These are phyloP conservation scores for Dilophus febrilis DNA, from an alignment of 2,888 invertebrate species.

Conservation along the genomic window DNA sequence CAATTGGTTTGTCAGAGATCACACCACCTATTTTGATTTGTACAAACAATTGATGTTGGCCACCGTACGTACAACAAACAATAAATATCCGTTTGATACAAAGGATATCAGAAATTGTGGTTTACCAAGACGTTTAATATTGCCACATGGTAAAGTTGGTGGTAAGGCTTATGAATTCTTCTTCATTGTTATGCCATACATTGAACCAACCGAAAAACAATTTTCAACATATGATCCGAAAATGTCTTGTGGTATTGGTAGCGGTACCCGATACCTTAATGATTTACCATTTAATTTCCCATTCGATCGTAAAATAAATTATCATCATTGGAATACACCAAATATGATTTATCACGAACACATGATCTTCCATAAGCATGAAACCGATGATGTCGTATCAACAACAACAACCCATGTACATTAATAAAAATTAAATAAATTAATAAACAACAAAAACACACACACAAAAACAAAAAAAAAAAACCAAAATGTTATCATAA, in stretches of 20 bases:
- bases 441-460: no score
- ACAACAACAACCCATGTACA: no score
- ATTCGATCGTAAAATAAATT: constrained; percentile 48
- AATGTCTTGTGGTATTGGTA: constrained; percentile 35
- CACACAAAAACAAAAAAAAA: no score
- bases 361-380: constrained; percentile 46
- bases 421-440: no score
- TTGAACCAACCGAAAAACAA: constrained; percentile 28
- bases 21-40: constrained; percentile 29
- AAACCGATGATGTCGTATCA: constrained; percentile 19
- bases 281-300: constrained; percentile 53
- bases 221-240: constrained; percentile 32
- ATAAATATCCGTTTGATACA: constrained; percentile 32
- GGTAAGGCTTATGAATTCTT: constrained; percentile 45
- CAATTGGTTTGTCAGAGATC: constrained; percentile 46
- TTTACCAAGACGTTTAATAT: constrained; percentile 41
- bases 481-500: no score
- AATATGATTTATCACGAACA: constrained; percentile 52
- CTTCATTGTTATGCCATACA: constrained; percentile 39
- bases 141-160: constrained; percentile 45
- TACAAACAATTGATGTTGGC: constrained; percentile 34
- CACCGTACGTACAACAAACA: constrained; percentile 30
- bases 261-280: constrained; percentile 34
- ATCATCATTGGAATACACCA: constrained; percentile 41
- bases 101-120: constrained; percentile 34